Conservation (phyloP, 2,888 invertebrate genomes). For the Platypus cylindrus region DNA sequence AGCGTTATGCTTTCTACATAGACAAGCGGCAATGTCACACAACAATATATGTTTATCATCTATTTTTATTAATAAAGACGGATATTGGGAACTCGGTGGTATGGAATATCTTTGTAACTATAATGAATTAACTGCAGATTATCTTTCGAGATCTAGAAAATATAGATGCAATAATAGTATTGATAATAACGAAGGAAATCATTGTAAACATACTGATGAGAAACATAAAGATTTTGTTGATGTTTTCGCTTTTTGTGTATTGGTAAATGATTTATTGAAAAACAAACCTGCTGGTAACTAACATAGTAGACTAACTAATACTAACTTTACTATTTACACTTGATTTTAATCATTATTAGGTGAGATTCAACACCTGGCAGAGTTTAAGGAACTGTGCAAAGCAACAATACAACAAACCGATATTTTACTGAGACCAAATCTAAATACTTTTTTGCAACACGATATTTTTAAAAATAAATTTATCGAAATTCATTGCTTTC, state of each 20-base stretch:
- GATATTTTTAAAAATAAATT: slow-evolving; percentile 78
- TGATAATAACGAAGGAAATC: slow-evolving; percentile 53
- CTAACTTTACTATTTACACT: not conserved
- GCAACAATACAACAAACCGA: slow-evolving; percentile 54
- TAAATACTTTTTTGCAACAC: slow-evolving; percentile 55
- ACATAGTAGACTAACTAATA: not conserved
- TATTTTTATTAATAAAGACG: slow-evolving; percentile 71
- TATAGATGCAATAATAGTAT: slow-evolving; percentile 55
- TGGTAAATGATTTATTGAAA: slow-evolving; percentile 62
- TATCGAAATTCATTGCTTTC: slow-evolving; percentile 68
- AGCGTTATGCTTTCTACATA: slow-evolving; percentile 72
- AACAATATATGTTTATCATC: slow-evolving; percentile 71
- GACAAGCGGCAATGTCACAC: slow-evolving; percentile 68
- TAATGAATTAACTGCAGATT: slow-evolving; percentile 49
- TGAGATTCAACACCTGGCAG: slow-evolving; percentile 53
- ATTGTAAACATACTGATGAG: slow-evolving; percentile 34
- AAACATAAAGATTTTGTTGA: slow-evolving; percentile 49
- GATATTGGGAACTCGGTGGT: slow-evolving; percentile 79
- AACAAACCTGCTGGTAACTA: slow-evolving; percentile 42
- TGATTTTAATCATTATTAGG: slow-evolving; percentile 32
- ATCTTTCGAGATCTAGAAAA: slow-evolving; percentile 53
- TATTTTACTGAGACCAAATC: slow-evolving; percentile 50
- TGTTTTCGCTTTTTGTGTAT: slow-evolving; percentile 61
- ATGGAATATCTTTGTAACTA: slow-evolving; percentile 67
- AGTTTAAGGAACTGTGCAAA: slow-evolving; percentile 59